Percentiles rank a stretch among this genome's conserved stretches.
phyloP scores from a whole-genome alignment of 2,888 invertebrate species.

The Drosophila austrosaltans region DNA sequence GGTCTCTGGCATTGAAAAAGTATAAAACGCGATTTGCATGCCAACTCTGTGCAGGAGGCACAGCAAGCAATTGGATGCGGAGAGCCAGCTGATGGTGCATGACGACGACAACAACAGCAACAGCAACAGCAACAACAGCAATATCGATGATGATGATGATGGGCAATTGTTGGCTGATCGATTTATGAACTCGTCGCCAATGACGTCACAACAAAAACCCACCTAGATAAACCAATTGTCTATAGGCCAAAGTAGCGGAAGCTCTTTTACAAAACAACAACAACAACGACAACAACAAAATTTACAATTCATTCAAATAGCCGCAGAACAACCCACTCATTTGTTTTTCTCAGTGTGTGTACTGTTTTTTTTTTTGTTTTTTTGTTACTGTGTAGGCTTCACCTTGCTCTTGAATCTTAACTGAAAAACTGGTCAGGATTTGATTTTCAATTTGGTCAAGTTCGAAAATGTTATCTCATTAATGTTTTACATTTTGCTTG shows the following conservation, averaged over 20 bases:
- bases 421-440: slow-evolving; percentile 37
- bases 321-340: slow-evolving; percentile 18
- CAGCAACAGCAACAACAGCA: neutral
- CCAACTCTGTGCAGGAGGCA: slow-evolving; percentile 43
- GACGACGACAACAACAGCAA: neutral
- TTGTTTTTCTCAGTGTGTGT: slow-evolving; percentile 5
- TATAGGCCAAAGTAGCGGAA: slow-evolving; percentile 58
- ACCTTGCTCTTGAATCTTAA: slow-evolving; percentile 73
- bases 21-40: slow-evolving; percentile 67
- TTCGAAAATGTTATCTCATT: slow-evolving; percentile 1
- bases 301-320: slow-evolving; percentile 16
- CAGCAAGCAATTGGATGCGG: neutral
- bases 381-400: slow-evolving; percentile 52
- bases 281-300: slow-evolving; percentile 43
- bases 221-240: slow-evolving; percentile 39
- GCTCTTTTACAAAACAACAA: slow-evolving; percentile 51
- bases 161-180: slow-evolving; percentile 71
- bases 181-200: slow-evolving; percentile 72
- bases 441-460: slow-evolving; percentile 3
- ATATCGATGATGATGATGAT: slow-evolving; percentile 23
- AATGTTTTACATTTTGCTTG: slow-evolving; percentile 45
- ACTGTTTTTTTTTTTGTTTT: slow-evolving; percentile 18
- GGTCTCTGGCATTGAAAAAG: slow-evolving; percentile 63
- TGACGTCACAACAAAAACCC: slow-evolving; percentile 71
- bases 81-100: neutral